Evolutionary conservation across 2,888 invertebrate genomes (phyloP), one percentile per base, ranked within the genome.

Genomic region (Zaprionus bogoriensis): DNA sequence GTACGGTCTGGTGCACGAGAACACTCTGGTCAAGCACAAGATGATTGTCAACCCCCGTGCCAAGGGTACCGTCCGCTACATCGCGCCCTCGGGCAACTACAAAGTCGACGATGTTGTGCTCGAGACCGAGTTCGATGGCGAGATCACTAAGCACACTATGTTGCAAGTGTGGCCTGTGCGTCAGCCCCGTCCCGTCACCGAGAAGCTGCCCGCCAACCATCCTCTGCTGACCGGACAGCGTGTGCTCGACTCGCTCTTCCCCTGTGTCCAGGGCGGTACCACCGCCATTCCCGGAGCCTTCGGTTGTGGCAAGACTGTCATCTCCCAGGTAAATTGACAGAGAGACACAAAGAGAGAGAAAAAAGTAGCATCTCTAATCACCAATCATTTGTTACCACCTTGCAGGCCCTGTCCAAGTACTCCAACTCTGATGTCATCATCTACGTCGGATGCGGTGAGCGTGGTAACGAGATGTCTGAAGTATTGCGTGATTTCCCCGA

Each of bases 401-500:
- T 5, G 5, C 19, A 99, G 92, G 97, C 99, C 1, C 93, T 99
- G 66, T 99, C 99, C 88, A 99, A 99, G 92, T 99, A 98, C 92
- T 99, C 99, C 90, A 99, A 99, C 93, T 99, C 98, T 54, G 99
- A 99, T 91, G 98, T 99, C 89, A 99, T 99, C 92, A 92, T 99
- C 88, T 99, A 99, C 92, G 99, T 99, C 71, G 99, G 99, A 64
- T 99, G 99, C 92, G 99, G 99, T 60, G 99, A 99, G 93, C 95
- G 99, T 93, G 99, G 96, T 92, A 99, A 99, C 92, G 99, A 99
- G 93, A 99, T 99, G 99, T 98, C 99, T 87, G 99, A 99, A 92
- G 97, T 98, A 94, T 92, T 99, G 91, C 94, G 98, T 74, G 99
- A 99, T 93, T 99, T 99, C 94, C 99, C 99, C 61, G 98, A 99